Base-by-base conservation (phyloP, 2,797 vertebrate genomes). In the Paedocypris micromegethes region DNA sequence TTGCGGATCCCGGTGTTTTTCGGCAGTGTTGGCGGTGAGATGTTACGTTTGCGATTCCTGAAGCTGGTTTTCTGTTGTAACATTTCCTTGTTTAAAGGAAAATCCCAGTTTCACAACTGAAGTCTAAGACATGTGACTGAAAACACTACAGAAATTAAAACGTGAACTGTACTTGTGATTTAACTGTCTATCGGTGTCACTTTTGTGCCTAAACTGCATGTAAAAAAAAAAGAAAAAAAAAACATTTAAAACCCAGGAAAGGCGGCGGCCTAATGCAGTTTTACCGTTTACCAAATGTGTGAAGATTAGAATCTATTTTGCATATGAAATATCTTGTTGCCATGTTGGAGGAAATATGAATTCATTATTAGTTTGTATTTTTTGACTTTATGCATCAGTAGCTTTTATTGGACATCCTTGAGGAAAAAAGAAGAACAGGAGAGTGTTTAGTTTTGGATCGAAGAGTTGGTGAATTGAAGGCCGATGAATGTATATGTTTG, bases 401-500 rank as follows among this genome's bases (percentile, higher is more conserved):
- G 71, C 51, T 73, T 75, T 68, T 58, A 74, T 73, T 72, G 47
- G 74, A 73, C 64, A 44, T 68, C 9, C 73, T 8, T 56, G 58
- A 61, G 52, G 56, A 5, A 5, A 38, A 7, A 45, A 54, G 41
- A 49, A 41, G 48, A 50, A 59, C 82, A 79, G 74, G 75, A 73
- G 52, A 76, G 79, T 84, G 79, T 85, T 84, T 69, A 72, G 43
- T 79, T 80, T 72, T 66, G 67, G 64, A 64, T 76, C 76, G 82
- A 83, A 86, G 80, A 77, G 64, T 80, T 72, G 72, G 73, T 42
- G 52, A 83, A 76, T 77, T 88, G 86, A 88, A 88, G 85, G 88
- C 87, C 87, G 84, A 84, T 88, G 88, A 90, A 92, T 93, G 93
- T 92, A 91, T 92, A 90, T 92, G 90, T 91, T 92, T 91, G 93